A percentile compares a stretch with the other conserved stretches of the same genome.
These are phyloP conservation scores for Platyrinchus mystaceus DNA, from an alignment of 2,797 vertebrate genomes.

Conservation along the genomic window DNA sequence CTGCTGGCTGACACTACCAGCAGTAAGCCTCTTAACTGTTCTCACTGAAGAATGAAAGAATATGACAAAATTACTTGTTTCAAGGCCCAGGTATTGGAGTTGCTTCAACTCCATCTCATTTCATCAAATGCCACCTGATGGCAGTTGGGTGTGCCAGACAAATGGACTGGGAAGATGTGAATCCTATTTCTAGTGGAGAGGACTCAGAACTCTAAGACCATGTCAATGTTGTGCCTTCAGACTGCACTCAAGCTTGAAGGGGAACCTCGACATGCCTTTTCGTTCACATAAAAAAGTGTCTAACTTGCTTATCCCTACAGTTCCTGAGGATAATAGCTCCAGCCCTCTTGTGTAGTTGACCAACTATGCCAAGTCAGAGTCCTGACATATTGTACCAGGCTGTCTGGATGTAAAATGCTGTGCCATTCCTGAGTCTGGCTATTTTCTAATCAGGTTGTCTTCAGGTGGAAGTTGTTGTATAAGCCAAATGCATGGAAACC, in stretches of 20 bases:
- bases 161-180: not conserved
- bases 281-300: not conserved
- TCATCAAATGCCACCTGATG: not conserved
- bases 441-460: not conserved
- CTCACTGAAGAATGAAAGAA: not conserved
- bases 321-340: not conserved
- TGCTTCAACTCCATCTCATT: not conserved
- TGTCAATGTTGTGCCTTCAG: not conserved
- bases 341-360: not conserved
- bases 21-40: not conserved
- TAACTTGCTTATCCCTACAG: not conserved
- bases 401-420: not conserved
- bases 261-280: not conserved
- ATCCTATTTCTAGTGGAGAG: not conserved
- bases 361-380: not conserved
- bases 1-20: not conserved
- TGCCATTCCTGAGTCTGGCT: not conserved
- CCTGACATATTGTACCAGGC: not conserved
- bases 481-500: not conserved
- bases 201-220: not conserved
- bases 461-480: not conserved
- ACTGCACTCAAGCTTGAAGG: not conserved
- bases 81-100: not conserved
- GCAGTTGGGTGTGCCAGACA: not conserved
- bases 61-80: not conserved